Evolutionary conservation across 2,797 vertebrate genomes (phyloP), one percentile per base, ranked within the genome.

Genomic region (Enoplosus armatus): DNA sequence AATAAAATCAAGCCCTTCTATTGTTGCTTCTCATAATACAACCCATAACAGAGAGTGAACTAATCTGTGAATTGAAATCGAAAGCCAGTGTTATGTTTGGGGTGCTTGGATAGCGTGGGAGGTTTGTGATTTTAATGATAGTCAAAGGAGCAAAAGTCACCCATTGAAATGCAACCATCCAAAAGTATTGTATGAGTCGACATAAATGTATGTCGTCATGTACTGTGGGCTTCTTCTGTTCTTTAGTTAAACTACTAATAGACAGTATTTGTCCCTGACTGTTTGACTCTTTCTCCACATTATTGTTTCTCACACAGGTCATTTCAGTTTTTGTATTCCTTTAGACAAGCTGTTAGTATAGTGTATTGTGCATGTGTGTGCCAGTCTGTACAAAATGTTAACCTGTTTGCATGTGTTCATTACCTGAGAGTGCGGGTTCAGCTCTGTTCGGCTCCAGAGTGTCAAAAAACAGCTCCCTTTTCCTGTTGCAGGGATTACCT

Each of bases 401-500:
- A 41, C 31, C 4, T 14, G 35, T 45, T n/a, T 33, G 6, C 22
- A 48, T 35, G 62, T n/a, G 31, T 65, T 24, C 8, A 43, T 31
- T 78, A 71, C 68, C 76, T 53, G 68, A 45, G 31, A 2, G 3
- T 4, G n/a, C 31, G 31, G 39, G 8, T 53, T 12, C 45, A 22
- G 22, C 15, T n/a, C 7, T 20, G 4, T 26, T 31, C 26, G 29
- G 15, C 22, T 39, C 53, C 54, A 0, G 27, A n/a, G 1, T 4
- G 11, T 12, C 2, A n/a, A 12, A 4, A 2, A 6, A 5, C 27
- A 51, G 43, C 33, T 71, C 20, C 0, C 5, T 59, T 16, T 18
- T 26, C 26, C 16, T 8, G 0, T 6, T 22, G 16, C n/a, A 18
- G 35, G 0, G 8, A 9, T 18, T 16, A 22, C 0, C 3, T 14